Percentiles rank a stretch among this genome's conserved stretches.
Conservation (phyloP, 92 coral and sea anemone genomes). For the Blastomussa wellsi region DNA sequence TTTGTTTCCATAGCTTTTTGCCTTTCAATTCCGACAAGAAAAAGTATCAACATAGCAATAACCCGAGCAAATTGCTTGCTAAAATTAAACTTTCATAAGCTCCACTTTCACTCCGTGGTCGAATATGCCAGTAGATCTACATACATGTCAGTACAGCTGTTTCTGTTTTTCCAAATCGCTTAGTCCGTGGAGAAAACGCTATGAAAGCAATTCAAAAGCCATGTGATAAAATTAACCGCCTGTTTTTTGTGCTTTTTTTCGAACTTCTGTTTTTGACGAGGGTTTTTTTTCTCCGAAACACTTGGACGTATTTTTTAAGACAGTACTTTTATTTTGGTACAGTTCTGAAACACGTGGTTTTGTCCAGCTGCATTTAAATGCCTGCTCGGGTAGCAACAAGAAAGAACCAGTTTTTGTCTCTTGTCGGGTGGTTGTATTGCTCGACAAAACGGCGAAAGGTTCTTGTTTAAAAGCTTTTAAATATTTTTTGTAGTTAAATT, state of each 20-base stretch:
- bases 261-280: neutral
- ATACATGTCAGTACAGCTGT: conserved; percentile 48
- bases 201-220: conserved; percentile 4
- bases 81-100: conserved; percentile 73
- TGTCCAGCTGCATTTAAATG: conserved; percentile 42
- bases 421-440: conserved; percentile 32
- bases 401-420: neutral
- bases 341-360: conserved; percentile 42
- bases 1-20: conserved; percentile 42
- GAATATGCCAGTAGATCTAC: conserved; percentile 35
- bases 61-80: conserved; percentile 35
- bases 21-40: neutral
- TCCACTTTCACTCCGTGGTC: conserved; percentile 48
- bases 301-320: neutral
- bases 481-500: neutral
- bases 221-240: no score
- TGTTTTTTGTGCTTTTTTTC: neutral
- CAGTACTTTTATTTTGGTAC: conserved; percentile 38
- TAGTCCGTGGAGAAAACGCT: conserved; percentile 4
- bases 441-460: neutral
- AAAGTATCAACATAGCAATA: conserved; percentile 25
- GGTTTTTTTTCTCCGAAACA: neutral
- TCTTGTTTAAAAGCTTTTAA: neutral
- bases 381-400: conserved; percentile 27
- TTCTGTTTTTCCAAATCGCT: conserved; percentile 28